Percentiles rank a stretch among this genome's conserved stretches.
phyloP scores from a whole-genome alignment of 2,888 invertebrate genomes.

The Drosophila mimetica region DNA sequence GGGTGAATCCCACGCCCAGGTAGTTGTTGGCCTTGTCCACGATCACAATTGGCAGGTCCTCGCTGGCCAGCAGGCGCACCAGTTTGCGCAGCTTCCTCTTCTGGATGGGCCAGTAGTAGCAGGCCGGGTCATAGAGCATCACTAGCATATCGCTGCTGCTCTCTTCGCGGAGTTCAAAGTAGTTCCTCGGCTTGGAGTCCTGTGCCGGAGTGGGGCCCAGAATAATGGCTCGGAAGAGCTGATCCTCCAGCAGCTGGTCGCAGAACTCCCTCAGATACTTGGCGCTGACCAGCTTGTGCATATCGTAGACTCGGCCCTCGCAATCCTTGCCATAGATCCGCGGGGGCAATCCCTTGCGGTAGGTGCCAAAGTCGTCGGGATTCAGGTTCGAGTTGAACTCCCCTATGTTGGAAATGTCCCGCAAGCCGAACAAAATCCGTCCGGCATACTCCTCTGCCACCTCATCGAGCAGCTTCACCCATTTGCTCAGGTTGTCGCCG shows the following conservation, averaged over 20 bases:
- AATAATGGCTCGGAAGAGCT: slow-evolving; percentile 44
- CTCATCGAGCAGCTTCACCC: slow-evolving; percentile 31
- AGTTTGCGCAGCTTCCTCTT: slow-evolving; percentile 35
- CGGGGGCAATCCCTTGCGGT: slow-evolving; percentile 44
- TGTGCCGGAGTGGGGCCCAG: slow-evolving; percentile 3
- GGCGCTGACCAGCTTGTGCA: slow-evolving; percentile 53
- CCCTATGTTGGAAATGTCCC: slow-evolving; percentile 36
- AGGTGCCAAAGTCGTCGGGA: slow-evolving; percentile 35
- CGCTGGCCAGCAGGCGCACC: slow-evolving; percentile 6
- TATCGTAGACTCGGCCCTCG: slow-evolving; percentile 31
- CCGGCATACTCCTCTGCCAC: slow-evolving; percentile 36
- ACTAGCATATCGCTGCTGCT: slow-evolving; percentile 34
- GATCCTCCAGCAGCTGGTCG: slow-evolving; percentile 32
- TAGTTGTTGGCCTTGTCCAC: slow-evolving; percentile 34
- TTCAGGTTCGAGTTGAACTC: slow-evolving; percentile 21
- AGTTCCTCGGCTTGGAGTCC: slow-evolving; percentile 39
- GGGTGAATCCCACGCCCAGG: slow-evolving; percentile 23
- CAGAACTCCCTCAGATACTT: slow-evolving; percentile 54
- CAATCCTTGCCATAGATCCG: slow-evolving; percentile 45
- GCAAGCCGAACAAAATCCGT: slow-evolving; percentile 22
- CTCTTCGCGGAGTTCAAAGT: slow-evolving; percentile 24
- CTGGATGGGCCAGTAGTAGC: slow-evolving; percentile 49
- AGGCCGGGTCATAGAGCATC: slow-evolving; percentile 50
- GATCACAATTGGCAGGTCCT: slow-evolving; percentile 19
- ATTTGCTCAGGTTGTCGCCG: slow-evolving; percentile 19